Conservation (phyloP, 1,140 invertebrate species). For the Tetragonula clypearis region DNA sequence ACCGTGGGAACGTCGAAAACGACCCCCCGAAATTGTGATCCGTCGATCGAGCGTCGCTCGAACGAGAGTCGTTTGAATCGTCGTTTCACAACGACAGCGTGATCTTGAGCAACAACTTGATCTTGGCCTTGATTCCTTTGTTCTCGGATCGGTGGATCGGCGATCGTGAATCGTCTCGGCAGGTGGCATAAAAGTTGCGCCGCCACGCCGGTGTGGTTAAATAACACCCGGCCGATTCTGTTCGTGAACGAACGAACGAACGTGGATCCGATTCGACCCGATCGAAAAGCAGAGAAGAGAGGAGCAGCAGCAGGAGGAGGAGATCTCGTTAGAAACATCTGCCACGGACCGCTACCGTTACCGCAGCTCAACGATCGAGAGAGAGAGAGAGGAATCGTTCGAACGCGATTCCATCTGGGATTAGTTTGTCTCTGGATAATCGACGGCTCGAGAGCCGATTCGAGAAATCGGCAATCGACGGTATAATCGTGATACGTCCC, state of each 20-base stretch:
- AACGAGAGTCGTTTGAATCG: conserved; percentile 12
- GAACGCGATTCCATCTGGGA: conserved; percentile 11
- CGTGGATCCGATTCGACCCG: conserved; percentile 12
- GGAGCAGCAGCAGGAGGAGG: background rate
- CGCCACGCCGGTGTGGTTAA: conserved; percentile 55
- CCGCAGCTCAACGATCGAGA: conserved; percentile 19
- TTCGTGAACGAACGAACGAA: background rate
- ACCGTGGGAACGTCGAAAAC: conserved; percentile 20
- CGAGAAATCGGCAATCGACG: too few relatives aligned
- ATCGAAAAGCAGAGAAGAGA: conserved; percentile 16
- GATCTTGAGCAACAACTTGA: background rate
- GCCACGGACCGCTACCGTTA: conserved; percentile 57
- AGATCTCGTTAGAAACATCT: conserved; percentile 72
- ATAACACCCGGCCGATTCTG: conserved; percentile 38
- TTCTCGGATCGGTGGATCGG: conserved; percentile 27
- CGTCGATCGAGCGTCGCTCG: background rate
- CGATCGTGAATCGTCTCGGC: conserved; percentile 62
- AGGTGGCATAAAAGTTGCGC: conserved; percentile 65
- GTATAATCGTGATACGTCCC: background rate
- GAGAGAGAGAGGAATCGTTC: background rate
- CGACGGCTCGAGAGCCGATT: background rate
- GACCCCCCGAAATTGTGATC: background rate
- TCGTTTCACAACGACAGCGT: background rate
- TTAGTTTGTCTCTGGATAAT: conserved; percentile 35
- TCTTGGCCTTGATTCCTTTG: conserved; percentile 33